Percentiles rank a stretch among this genome's conserved stretches.
These are phyloP conservation scores for Champsocephalus gunnari DNA, from an alignment of 2,797 vertebrate genomes.

Conservation along the genomic window DNA sequence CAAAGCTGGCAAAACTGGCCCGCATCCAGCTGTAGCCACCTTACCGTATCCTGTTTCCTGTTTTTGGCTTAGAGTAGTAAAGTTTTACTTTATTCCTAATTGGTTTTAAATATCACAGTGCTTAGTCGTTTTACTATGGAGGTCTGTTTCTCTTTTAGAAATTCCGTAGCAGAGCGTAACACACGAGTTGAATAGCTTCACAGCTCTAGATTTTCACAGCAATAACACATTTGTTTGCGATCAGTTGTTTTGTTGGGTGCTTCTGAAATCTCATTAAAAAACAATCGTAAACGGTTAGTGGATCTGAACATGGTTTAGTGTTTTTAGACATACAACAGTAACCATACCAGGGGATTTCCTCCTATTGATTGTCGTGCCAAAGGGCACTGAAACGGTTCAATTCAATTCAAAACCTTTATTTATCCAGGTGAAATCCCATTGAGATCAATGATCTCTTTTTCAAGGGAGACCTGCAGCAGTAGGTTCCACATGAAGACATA, in stretches of 20 bases:
- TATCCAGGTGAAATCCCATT: no score
- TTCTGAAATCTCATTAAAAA: background rate
- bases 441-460: no score
- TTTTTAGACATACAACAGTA: background rate
- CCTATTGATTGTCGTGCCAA: background rate
- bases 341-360: background rate
- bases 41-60: background rate
- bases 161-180: conserved; percentile 18
- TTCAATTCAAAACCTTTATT: no score
- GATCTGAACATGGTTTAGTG: background rate
- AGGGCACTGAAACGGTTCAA: background rate
- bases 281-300: background rate
- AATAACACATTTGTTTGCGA: conserved; percentile 10
- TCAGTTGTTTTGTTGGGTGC: background rate
- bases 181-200: background rate
- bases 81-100: conserved; percentile 46
- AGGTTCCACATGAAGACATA: no score
- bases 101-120: conserved; percentile 51
- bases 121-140: conserved; percentile 41
- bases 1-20: background rate
- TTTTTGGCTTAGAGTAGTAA: conserved; percentile 31
- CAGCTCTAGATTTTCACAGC: background rate
- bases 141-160: conserved; percentile 47
- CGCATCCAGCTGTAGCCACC: background rate
- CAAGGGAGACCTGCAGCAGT: no score